A percentile compares a stretch with the other conserved stretches of the same genome.
phyloP scores from a whole-genome alignment of 2,888 invertebrate genomes.

The Oxystoma pomonae region DNA sequence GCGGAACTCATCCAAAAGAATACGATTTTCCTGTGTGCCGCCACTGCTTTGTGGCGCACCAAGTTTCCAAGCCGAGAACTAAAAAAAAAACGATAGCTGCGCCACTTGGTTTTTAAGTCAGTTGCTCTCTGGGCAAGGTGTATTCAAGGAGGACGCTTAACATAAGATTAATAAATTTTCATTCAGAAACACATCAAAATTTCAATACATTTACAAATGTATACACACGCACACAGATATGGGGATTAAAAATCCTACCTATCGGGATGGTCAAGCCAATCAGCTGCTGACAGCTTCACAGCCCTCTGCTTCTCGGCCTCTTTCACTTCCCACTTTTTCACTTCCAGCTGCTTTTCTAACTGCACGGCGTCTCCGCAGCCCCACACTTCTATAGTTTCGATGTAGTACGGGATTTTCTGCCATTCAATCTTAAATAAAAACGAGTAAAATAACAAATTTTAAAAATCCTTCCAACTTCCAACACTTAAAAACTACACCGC shows the following conservation, averaged over 20 bases:
- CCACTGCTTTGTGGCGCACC: too few relatives aligned
- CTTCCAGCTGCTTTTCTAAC: slow-evolving; percentile 78
- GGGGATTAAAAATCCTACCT: slow-evolving; percentile 38
- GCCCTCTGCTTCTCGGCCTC: slow-evolving; percentile 83
- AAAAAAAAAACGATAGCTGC: too few relatives aligned
- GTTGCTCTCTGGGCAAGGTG: too few relatives aligned
- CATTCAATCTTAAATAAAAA: slow-evolving; percentile 59
- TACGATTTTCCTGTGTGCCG: too few relatives aligned
- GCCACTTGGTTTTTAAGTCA: too few relatives aligned
- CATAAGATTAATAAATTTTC: background rate
- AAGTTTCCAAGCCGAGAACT: too few relatives aligned
- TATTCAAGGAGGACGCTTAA: too few relatives aligned
- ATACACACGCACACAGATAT: background rate
- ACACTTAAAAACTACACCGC: too few relatives aligned
- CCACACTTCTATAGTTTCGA: slow-evolving; percentile 71
- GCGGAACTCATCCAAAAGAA: too few relatives aligned
- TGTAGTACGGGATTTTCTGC: slow-evolving; percentile 61
- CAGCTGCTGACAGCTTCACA: slow-evolving; percentile 82
- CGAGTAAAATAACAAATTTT: too few relatives aligned
- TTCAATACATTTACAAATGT: background rate
- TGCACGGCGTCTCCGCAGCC: slow-evolving; percentile 79
- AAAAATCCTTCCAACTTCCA: too few relatives aligned
- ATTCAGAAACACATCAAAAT: background rate
- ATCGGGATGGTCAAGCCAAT: slow-evolving; percentile 96
- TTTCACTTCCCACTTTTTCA: slow-evolving; percentile 75